phyloP scores from a whole-genome alignment of 2,888 invertebrate genomes.

The Drosophila pseudotakahashii region DNA sequence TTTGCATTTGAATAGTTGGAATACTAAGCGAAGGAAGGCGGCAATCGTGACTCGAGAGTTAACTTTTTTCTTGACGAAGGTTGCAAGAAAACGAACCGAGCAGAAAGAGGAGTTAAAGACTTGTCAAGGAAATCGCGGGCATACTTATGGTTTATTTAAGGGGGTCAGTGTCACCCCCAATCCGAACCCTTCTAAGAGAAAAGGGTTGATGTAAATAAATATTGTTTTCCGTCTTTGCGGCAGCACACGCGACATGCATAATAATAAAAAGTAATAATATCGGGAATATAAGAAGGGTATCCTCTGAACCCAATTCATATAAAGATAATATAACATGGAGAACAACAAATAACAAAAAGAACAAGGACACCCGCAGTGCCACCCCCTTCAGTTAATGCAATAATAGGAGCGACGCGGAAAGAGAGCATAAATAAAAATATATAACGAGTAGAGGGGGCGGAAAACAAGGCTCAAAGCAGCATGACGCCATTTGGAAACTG shows the following conservation, averaged over 20 bases:
- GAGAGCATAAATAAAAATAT: conserved; percentile 45
- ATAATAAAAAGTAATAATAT: conserved; percentile 60
- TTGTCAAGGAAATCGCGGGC: conserved; percentile 31
- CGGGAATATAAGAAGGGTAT: conserved; percentile 4
- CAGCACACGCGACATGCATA: conserved; percentile 66
- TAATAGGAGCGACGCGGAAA: conserved; percentile 34
- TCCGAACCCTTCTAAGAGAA: background rate
- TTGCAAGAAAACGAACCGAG: background rate
- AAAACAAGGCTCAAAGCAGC: conserved; percentile 57
- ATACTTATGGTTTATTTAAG: conserved; percentile 45
- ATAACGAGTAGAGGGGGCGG: conserved; percentile 25
- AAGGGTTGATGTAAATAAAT: conserved; percentile 53
- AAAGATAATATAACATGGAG: conserved; percentile 40
- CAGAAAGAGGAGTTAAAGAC: background rate
- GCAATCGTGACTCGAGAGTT: conserved; percentile 15
- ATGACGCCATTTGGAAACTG: conserved; percentile 69
- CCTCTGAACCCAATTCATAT: conserved; percentile 36
- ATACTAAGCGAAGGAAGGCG: no score
- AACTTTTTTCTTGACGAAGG: conserved; percentile 28
- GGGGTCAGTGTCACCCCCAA: background rate
- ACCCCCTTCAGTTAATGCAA: conserved; percentile 39
- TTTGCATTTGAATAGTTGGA: conserved; percentile 21
- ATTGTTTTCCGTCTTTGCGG: conserved; percentile 49
- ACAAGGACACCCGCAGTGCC: conserved; percentile 7
- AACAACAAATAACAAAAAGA: conserved; percentile 39